Conservation (phyloP, 1,140 invertebrate species). For the Drosophila repleta region DNA sequence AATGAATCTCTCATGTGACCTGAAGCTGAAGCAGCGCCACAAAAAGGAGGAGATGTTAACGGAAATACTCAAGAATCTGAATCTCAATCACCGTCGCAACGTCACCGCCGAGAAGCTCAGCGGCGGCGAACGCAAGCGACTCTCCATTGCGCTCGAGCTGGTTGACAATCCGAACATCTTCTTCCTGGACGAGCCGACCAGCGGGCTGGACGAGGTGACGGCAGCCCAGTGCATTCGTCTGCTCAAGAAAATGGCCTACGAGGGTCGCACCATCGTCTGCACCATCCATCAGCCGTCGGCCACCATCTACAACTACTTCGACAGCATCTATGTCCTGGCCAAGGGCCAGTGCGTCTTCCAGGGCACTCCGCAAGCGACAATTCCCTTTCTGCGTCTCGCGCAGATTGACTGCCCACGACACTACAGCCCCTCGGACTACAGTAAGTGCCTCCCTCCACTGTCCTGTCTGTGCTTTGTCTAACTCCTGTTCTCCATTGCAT, state of each 20-base stretch:
- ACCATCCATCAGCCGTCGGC: slow-evolving; percentile 93
- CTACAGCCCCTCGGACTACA: slow-evolving; percentile 93
- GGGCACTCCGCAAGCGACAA: slow-evolving; percentile 88
- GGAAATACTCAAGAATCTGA: slow-evolving; percentile 86
- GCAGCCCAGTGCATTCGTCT: slow-evolving; percentile 93
- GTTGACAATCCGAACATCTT: slow-evolving; percentile 93
- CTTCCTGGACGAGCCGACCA: slow-evolving; percentile 89
- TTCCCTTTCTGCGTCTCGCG: slow-evolving; percentile 88
- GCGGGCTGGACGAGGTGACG: slow-evolving; percentile 94
- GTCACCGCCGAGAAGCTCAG: slow-evolving; percentile 88
- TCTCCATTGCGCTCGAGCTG: slow-evolving; percentile 92
- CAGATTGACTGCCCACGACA: slow-evolving; percentile 90
- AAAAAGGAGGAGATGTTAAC: slow-evolving; percentile 80
- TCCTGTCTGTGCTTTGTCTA: background rate
- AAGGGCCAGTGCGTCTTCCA: slow-evolving; percentile 90
- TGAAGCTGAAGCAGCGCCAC: slow-evolving; percentile 87
- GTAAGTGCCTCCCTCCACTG: slow-evolving; percentile 84
- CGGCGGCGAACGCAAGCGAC: slow-evolving; percentile 91
- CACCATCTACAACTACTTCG: slow-evolving; percentile 94
- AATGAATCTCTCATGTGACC: slow-evolving; percentile 92
- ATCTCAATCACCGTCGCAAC: slow-evolving; percentile 87
- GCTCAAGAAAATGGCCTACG: slow-evolving; percentile 87
- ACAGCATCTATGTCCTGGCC: slow-evolving; percentile 89
- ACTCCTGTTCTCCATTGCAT: background rate
- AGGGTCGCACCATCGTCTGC: slow-evolving; percentile 90